phyloP scores from a whole-genome alignment of 1,140 invertebrate species.

The Drosophila micromelanica region DNA sequence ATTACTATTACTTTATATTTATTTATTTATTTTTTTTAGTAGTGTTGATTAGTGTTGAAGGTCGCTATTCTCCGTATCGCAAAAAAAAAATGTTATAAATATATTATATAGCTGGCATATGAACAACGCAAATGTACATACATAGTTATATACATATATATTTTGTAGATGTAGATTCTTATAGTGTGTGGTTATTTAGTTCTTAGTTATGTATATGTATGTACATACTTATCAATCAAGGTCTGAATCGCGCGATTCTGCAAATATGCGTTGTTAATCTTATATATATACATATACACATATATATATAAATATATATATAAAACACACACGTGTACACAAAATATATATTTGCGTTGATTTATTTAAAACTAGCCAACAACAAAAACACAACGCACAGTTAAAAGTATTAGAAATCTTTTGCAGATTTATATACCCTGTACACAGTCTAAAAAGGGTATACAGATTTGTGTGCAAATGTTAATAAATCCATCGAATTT shows the following conservation, averaged over 20 bases:
- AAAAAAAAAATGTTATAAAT: constrained; percentile 1
- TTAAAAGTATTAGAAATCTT: constrained; percentile 26
- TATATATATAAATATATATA: not conserved
- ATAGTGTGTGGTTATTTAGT: not conserved
- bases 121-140: no score
- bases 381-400: no score
- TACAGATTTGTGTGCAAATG: no score
- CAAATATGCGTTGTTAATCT: constrained; percentile 61
- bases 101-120: not conserved
- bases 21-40: constrained; percentile 8
- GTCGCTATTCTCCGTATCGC: constrained; percentile 34
- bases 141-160: not conserved
- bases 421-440: not conserved
- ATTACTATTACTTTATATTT: constrained; percentile 62
- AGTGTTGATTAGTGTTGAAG: constrained; percentile 37
- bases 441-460: no score
- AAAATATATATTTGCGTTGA: constrained; percentile 4
- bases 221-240: constrained; percentile 65
- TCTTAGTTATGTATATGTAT: constrained; percentile 18
- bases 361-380: constrained; percentile 26
- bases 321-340: not conserved
- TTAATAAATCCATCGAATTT: no score
- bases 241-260: constrained; percentile 70
- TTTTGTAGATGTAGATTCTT: not conserved
- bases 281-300: constrained; percentile 16